Evolutionary conservation across 2,113 vertebrate genomes (phyloP), one percentile per base, ranked within the genome.

Genomic region (Nothoprocta pentlandii): DNA sequence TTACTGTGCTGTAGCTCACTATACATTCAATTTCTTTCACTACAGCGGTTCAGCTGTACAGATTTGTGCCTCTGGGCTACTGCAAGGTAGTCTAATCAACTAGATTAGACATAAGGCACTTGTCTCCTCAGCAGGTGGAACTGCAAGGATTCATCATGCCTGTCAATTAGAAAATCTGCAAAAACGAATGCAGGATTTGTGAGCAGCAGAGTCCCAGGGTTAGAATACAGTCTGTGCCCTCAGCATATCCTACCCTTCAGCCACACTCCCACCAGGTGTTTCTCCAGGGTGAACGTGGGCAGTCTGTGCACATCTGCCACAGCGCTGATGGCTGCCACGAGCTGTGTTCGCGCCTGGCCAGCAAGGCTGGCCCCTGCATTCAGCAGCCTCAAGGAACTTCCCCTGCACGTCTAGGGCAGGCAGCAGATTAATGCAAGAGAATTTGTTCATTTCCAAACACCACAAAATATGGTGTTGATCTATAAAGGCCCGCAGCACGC

Each of bases 221-320:
- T 41, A 76, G 6, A 0, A 13, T 2, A 41, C 16, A 39, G 21
- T 42, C 39, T 21, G 54, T 80, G 68, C 54, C 49, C 19, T 19
- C 14, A 25, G 47, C 36, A 16, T 4, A 76, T 68, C 15, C 80
- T 39, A 16, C 63, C 39, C 71, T 58, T 47, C 53, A 30, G 6
- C 54, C 34, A 4, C 32, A 0, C 4, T 78, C 19, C 41, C 71
- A 28, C 4, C 25, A 42, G 51, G 19, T 34, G 69, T 46, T 84
- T 46, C 51, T 28, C 30, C 13, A 23, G 32, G 49, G 51, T 41
- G 26, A 9, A 6, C 39, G 13, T 42, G 28, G 9, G 23, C 25
- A 0, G 1, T 4, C 30, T 36, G 2, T 25, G 9, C 13, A 11
- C 46, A 9, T 61, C 36, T n/a, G 32, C 28, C 10, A 19, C 66